Evolutionary conservation across 1,140 invertebrate species (phyloP), one percentile per base, ranked within the genome.

Genomic region (Macrobrachium nipponense): DNA sequence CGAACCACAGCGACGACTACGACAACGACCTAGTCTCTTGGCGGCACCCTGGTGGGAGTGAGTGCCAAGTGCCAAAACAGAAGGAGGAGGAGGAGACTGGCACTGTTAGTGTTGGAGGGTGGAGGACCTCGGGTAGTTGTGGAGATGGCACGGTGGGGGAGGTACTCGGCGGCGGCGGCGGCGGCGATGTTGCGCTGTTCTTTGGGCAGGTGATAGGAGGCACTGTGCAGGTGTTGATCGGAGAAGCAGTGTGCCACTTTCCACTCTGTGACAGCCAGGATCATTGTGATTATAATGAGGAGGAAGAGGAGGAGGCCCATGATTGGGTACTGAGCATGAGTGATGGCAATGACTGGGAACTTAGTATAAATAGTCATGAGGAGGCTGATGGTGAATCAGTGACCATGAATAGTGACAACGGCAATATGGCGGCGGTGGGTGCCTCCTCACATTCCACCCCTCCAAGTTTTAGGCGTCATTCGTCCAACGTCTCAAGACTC

Each of bases 391-490:
- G 84, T 80, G 84, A 86, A 80, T 78, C 80, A 80, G 84, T 86
- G 84, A 86, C 77, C 77, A 86, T 86, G 84, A 86, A 60, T 68
- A 86, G 84, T 80, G 77, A 79, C 84, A 86, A 80, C 83, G 68
- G 59, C 44, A 82, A 43, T 75, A 80, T 86, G 78, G 84, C 77
- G 76, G 84, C 66, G 59, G 23, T 70, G 11, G 77, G 61, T 59
- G 64, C 75, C 76, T 62, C 75, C 76, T 62, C 77, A 20, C 23
- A 64, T 70, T 17, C 58, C 36, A 23, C 66, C 62, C 64, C 68
- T 20, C 51, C 7, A 51, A 51, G 8, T 51, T 51, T 51, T 51
- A 51, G 23, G 7, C 84, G 51, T 7, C n/a, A 75, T n/a, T 36
- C 60, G 14, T 43, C 84, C 68, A 43, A 44, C 11, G 18, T 36